Conservation (phyloP, 2,888 invertebrate species). For the Crioceris asparagi region DNA sequence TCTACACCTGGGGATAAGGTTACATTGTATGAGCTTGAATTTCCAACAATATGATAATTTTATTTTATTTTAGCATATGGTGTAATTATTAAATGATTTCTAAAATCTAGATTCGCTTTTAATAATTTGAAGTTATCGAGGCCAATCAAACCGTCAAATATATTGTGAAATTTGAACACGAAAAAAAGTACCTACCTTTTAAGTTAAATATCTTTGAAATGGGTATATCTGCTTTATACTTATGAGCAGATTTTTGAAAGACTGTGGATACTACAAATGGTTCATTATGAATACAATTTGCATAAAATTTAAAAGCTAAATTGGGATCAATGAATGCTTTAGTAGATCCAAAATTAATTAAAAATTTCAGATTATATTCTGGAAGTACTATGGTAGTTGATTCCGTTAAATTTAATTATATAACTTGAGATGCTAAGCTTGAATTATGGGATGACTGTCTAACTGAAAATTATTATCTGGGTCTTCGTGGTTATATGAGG, state of each 20-base stretch:
- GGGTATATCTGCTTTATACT: too few species aligned
- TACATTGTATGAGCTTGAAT: too few species aligned
- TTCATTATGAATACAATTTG: constrained; percentile 5
- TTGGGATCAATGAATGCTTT: constrained; percentile 13
- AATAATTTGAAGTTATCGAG: not conserved
- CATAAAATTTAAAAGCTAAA: constrained; percentile 9
- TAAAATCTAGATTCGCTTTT: not conserved
- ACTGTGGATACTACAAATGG: constrained; percentile 1
- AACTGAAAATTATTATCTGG: constrained; percentile 3
- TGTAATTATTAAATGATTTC: too few species aligned
- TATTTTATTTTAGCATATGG: not conserved
- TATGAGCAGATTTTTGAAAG: too few species aligned
- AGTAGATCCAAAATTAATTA: constrained; percentile 11
- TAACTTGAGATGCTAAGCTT: not conserved
- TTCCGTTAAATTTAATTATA: not conserved
- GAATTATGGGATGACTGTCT: not conserved
- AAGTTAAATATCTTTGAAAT: too few species aligned
- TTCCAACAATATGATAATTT: not conserved
- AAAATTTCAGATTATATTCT: constrained; percentile 13
- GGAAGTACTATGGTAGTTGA: constrained; percentile 10
- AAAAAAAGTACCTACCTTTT: too few species aligned
- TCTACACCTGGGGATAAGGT: too few species aligned
- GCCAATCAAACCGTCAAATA: not conserved
- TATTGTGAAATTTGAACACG: constrained; percentile 1
- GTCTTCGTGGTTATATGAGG: too few species aligned